phyloP scores from a whole-genome alignment of 2,113 vertebrate genomes.

The Panthera tigris region DNA sequence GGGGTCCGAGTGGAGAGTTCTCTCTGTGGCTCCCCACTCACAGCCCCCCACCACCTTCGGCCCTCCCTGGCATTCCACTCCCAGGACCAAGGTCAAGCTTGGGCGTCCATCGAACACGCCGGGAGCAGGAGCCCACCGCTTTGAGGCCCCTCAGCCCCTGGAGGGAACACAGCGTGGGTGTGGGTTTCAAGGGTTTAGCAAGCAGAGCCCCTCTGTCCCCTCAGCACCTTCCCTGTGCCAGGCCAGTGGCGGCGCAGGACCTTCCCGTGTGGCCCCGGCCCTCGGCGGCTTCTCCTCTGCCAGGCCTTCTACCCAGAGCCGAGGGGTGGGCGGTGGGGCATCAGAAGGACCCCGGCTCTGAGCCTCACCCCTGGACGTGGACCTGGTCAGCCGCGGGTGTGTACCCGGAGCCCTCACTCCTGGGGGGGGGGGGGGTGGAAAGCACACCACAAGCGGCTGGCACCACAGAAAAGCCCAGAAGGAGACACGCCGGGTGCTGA shows the following conservation, averaged over 20 bases:
- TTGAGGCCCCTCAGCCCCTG: not conserved
- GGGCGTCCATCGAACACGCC: no score
- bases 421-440: not conserved
- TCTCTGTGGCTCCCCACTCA: not conserved
- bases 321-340: fast-evolving
- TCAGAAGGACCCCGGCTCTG: not conserved
- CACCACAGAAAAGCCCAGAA: no score
- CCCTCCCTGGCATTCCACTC: not conserved
- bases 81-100: not conserved
- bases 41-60: not conserved
- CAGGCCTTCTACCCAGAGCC: no score
- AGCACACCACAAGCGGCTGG: not conserved
- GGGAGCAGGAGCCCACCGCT: not conserved
- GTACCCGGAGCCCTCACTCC: no score
- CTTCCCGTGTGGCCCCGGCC: not conserved
- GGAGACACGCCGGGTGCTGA: fast-evolving
- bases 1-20: not conserved
- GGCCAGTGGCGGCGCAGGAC: not conserved
- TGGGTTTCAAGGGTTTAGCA: not conserved
- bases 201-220: not conserved
- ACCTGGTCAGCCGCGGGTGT: not conserved
- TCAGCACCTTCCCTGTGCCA: not conserved
- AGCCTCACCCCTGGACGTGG: not conserved
- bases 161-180: fast-evolving
- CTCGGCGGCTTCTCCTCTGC: not conserved